Evolutionary conservation across 1,140 invertebrate genomes (phyloP), one percentile per base, ranked within the genome.

Genomic region (Trachelipus rathkii): DNA sequence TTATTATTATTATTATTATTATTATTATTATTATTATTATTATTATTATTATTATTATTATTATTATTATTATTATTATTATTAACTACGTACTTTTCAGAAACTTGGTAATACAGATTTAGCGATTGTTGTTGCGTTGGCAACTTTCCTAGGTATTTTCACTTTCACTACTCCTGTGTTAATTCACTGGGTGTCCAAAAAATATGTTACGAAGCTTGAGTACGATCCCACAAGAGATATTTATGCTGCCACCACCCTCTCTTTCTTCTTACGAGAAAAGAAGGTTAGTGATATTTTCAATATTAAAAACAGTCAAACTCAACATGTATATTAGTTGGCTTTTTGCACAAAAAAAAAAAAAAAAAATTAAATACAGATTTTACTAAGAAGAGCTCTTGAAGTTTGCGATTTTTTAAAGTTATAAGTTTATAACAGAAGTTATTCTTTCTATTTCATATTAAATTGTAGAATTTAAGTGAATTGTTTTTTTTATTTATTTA

Each of bases 91-190:
- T 44, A 23, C 50, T 11, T 73, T 76, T 23, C 78, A 79, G 74
- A 79, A 76, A 76, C 11, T 74, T 4, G 24, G 69, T 24, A 75
- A 88, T 44, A 85, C 84, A 68, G 83, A 87, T 53, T 87, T 89
- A 0, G 84, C 85, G 6, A 84, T 89, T 67, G 84, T 89, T 0
- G 83, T 91, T 73, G 89, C 87, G 6, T 75, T 91, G 7, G 90
- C 89, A 80, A 87, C 88, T 0, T 85, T 91, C 66, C 86, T 93
- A 0, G 91, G 90, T 24, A 89, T 95, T 80, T 93, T 95, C 83
- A 91, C 93, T 6, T 90, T 95, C 82, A 85, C 90, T 0, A 95
- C 93, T 7, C 95, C 95, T 0, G 67, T 95, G 21, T 83, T 96
- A 33, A 85, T 97, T 76, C 93, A 97, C 86, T 86, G 89, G 7